Conservation (phyloP, 2,113 vertebrate genomes). For the Cisticola juncidis region DNA sequence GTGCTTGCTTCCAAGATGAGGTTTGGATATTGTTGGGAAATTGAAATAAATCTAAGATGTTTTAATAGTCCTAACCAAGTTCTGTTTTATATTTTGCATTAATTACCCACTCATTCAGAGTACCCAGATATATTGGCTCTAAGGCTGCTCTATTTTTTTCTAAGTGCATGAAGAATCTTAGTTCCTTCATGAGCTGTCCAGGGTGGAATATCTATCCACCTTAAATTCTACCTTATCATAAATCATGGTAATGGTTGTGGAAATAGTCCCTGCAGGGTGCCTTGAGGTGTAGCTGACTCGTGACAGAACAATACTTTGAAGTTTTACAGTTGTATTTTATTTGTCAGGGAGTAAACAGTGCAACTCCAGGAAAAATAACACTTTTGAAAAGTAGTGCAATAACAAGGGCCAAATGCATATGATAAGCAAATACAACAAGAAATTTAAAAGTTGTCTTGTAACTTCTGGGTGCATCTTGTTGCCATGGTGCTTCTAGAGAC, state of each 20-base stretch:
- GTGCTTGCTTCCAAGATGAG: not conserved
- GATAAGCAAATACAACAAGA: not conserved
- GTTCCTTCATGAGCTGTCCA: not conserved
- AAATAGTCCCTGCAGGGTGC: not conserved
- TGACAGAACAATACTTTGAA: not conserved
- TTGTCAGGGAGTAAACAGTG: not conserved
- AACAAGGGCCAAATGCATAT: not conserved
- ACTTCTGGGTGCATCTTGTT: not conserved
- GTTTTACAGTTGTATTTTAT: not conserved
- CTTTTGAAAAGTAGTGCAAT: not conserved
- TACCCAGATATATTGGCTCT: not conserved
- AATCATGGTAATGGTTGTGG: not conserved
- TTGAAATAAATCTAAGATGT: not conserved
- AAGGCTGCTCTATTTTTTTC: not conserved
- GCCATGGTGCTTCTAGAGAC: not conserved
- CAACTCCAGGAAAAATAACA: not conserved
- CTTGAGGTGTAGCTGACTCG: not conserved
- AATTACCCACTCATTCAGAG: not conserved
- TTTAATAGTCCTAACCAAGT: fast-evolving
- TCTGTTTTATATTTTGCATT: not conserved
- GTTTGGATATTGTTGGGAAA: not conserved
- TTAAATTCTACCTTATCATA: not conserved
- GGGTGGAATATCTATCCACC: not conserved
- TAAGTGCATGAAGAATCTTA: not conserved
- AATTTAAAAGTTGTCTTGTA: not conserved